Conservation (phyloP, 1,140 invertebrate genomes). For the Zeugodacus cucurbitae region DNA sequence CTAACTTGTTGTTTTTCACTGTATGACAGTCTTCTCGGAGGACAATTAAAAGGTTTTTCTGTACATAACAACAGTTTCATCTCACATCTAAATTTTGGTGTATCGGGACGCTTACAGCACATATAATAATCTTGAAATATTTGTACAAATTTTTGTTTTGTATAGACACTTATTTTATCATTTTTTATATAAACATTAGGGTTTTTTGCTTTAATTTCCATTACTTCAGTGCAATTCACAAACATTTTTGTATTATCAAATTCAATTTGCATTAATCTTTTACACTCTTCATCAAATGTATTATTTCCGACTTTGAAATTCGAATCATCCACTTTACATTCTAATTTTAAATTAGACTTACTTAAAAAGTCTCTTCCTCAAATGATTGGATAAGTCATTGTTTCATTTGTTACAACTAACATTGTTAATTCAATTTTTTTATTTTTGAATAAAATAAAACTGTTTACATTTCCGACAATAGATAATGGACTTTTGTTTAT, state of each 20-base stretch:
- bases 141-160: not conserved
- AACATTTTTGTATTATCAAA: not conserved
- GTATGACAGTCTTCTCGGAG: conserved; percentile 48
- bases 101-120: not conserved
- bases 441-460: not conserved
- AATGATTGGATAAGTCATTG: not conserved
- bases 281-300: not conserved
- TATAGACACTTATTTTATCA: not conserved
- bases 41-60: conserved; percentile 47
- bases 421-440: too few relatives aligned
- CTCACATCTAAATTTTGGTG: conserved; percentile 37
- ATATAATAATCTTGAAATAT: conserved; percentile 36
- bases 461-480: not conserved
- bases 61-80: conserved; percentile 44
- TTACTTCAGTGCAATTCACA: not conserved
- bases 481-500: not conserved
- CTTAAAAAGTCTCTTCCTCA: not conserved
- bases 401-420: not conserved
- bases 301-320: not conserved
- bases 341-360: not conserved
- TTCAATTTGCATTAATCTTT: not conserved
- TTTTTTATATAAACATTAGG: not conserved
- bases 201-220: not conserved
- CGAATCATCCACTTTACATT: not conserved
- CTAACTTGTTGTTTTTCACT: conserved; percentile 46